Evolutionary conservation across 2,113 vertebrate genomes (phyloP).

Genomic region (Python bivittatus): DNA sequence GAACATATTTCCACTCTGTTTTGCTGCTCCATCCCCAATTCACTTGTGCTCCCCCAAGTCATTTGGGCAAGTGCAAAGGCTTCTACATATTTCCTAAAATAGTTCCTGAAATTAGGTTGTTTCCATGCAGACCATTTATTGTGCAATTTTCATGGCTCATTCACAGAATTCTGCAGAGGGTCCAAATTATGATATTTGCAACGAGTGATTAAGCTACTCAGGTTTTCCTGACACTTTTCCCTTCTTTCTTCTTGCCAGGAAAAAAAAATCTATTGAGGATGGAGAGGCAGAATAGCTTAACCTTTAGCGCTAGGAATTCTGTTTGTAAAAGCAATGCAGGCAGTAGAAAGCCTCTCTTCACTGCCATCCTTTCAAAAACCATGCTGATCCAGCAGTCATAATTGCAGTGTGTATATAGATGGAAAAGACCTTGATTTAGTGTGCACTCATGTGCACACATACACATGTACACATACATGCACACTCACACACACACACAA

Average conservation of each 20-base stretch:
- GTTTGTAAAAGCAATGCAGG: neutral
- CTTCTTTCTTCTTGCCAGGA: neutral
- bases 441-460: neutral
- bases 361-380: neutral
- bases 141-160: too few species aligned
- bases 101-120: neutral
- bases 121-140: too few species aligned
- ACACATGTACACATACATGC: conserved; percentile 35
- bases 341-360: neutral
- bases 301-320: neutral
- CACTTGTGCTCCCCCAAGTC: neutral
- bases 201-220: too few species aligned
- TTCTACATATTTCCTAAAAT: neutral
- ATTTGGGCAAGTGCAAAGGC: neutral
- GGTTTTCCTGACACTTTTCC: neutral
- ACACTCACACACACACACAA: conserved; percentile 36
- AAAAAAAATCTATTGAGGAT: neutral
- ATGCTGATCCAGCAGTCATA: neutral
- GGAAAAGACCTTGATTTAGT: neutral
- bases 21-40: neutral
- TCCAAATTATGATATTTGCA: too few species aligned
- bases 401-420: neutral
- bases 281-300: neutral
- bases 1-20: neutral
- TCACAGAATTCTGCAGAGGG: too few species aligned